Conservation (phyloP, 2,888 invertebrate species). For the Sthenelais limicola region DNA sequence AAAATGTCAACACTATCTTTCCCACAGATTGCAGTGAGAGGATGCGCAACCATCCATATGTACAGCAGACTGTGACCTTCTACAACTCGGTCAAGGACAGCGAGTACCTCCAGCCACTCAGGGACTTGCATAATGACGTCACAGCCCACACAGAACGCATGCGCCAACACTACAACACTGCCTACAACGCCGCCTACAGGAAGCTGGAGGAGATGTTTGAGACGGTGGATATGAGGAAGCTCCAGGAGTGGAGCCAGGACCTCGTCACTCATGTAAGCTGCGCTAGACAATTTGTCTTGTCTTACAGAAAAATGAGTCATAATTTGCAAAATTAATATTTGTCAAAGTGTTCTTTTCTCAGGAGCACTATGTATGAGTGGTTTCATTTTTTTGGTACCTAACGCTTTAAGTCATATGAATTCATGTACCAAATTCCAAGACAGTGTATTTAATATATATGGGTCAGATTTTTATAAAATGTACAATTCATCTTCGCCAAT, state of each 20-base stretch:
- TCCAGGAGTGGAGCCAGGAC: slow-evolving; percentile 23
- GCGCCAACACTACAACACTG: not conserved
- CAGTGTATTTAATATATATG: no score
- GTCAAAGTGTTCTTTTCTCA: no score
- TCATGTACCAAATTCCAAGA: no score
- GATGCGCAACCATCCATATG: slow-evolving; percentile 1
- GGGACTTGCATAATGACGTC: slow-evolving; percentile 8
- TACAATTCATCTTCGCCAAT: no score
- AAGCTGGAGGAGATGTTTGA: slow-evolving; percentile 1
- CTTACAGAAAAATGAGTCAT: no score
- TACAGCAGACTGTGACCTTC: not conserved
- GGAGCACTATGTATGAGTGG: no score
- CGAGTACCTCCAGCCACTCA: slow-evolving; percentile 18
- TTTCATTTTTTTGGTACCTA: no score
- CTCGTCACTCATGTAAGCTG: not conserved
- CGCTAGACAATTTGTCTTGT: no score
- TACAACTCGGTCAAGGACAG: not conserved
- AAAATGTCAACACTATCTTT: no score
- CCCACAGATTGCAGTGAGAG: slow-evolving; percentile 5
- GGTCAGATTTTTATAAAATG: no score
- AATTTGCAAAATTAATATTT: no score
- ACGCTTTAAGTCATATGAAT: no score
- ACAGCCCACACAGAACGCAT: not conserved
- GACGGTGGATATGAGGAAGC: not conserved
- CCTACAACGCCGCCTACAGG: not conserved